Percentiles rank a stretch among this genome's conserved stretches.
Conservation (phyloP, 2,797 vertebrate species). For the Acridotheres tristis region DNA sequence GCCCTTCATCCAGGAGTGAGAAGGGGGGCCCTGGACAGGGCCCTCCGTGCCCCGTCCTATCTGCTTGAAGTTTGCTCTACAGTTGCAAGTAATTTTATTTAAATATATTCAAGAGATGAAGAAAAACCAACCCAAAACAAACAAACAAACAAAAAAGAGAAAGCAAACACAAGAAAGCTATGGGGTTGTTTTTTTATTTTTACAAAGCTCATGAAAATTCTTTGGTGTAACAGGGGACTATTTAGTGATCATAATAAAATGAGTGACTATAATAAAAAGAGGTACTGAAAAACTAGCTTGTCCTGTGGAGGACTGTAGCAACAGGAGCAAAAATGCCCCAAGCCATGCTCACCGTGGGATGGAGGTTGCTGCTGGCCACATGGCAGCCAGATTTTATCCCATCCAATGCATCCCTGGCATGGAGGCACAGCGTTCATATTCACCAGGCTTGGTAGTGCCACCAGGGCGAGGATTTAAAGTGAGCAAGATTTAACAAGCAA, state of each 20-base stretch:
- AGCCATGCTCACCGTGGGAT: accelerated
- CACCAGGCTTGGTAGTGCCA: background rate
- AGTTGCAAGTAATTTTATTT: background rate
- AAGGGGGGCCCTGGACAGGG: background rate
- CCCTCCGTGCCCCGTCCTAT: accelerated
- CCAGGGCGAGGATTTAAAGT: background rate
- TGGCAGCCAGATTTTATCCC: background rate
- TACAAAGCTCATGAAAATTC: background rate
- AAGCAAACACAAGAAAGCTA: background rate
- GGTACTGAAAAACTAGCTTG: background rate
- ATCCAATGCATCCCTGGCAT: background rate
- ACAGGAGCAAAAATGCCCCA: background rate
- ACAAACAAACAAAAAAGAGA: background rate
- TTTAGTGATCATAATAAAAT: background rate
- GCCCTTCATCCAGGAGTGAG: background rate
- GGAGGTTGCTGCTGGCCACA: background rate
- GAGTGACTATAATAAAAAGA: background rate
- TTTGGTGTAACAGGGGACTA: background rate
- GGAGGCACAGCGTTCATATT: background rate
- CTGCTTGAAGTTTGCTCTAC: background rate
- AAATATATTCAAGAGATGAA: background rate
- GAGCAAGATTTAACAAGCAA: background rate
- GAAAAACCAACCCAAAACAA: background rate
- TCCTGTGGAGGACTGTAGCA: background rate
- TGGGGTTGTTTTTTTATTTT: background rate